Conservation (phyloP, 2,888 invertebrate genomes). For the Cerastis leucographa region DNA sequence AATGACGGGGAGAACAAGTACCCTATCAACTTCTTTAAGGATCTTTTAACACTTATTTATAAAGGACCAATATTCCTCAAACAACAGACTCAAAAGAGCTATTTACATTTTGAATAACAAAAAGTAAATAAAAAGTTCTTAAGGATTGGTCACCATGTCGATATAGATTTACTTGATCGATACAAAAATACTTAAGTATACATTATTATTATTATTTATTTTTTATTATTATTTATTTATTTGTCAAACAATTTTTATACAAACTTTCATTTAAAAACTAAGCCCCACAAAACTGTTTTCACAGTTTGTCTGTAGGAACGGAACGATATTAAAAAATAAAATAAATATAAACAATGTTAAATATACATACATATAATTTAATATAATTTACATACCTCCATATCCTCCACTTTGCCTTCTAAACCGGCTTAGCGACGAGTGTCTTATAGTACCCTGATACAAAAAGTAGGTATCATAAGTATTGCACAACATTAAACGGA, state of each 20-base stretch:
- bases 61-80: not conserved
- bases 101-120: not conserved
- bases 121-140: not conserved
- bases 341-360: no score
- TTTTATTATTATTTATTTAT: no score
- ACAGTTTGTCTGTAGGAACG: no score
- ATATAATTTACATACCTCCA: constrained; percentile 41
- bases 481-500: not conserved
- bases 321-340: no score
- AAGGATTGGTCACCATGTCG: not conserved
- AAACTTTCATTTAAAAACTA: no score
- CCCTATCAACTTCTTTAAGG: not conserved
- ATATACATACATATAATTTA: no score
- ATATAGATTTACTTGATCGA: not conserved
- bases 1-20: not conserved
- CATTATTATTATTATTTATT: no score
- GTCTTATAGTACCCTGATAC: constrained; percentile 20
- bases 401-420: constrained; percentile 42
- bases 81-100: not conserved
- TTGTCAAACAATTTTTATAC: no score
- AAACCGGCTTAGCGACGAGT: constrained; percentile 35
- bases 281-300: no score
- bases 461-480: not conserved
- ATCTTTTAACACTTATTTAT: not conserved
- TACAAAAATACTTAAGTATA: not conserved